Base-by-base conservation (phyloP, 2,888 invertebrate species). In the Stegana nigrithorax region DNA sequence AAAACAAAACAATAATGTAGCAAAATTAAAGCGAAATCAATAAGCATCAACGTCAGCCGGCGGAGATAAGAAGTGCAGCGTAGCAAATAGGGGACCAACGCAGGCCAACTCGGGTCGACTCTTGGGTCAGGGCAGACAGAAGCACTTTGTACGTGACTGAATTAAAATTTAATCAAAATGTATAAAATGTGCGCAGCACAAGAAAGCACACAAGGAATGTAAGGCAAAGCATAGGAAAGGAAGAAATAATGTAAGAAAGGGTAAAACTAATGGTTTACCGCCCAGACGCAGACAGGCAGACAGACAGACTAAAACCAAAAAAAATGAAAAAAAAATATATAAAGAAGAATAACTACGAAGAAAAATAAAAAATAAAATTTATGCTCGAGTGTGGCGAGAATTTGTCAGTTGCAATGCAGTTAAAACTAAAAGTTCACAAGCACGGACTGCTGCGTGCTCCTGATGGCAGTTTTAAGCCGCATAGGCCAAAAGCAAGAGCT, bases 121-220 rank as follows among this genome's bases (percentile, higher is more conserved):
- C 36, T 26, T 23, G 12, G 12, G 47, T 50, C 26, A 4, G 50
- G 2, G 14, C 26, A 14, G 12, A n/a, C n/a, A 65, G 53, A 42
- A 50, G 57, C 59, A 67, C 65, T 62, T 59, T 56, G 72, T 76
- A 82, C 82, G 81, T 81, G 83, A 83, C 80, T 78, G 72, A 78
- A 73, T 73, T 70, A 72, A 77, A 81, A 70, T 80, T 76, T 78
- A 82, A 81, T 80, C 82, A 78, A 76, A 73, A 76, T 74, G 69
- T 70, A 74, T 76, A 81, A 83, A 76, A 73, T 72, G 70, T 71
- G 63, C 61, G 66, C 39, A 51, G 55, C 51, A 36, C 42, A 26
- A 45, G 51, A 17, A 6, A 21, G 19, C 14, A 57, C 27, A 51
- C 21, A 6, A 51, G 19, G 23, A 10, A 21, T 25, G 51, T 21